Evolutionary conservation across 2,888 invertebrate genomes (phyloP), one percentile per base, ranked within the genome.

Genomic region (Aleiodes testaceus): DNA sequence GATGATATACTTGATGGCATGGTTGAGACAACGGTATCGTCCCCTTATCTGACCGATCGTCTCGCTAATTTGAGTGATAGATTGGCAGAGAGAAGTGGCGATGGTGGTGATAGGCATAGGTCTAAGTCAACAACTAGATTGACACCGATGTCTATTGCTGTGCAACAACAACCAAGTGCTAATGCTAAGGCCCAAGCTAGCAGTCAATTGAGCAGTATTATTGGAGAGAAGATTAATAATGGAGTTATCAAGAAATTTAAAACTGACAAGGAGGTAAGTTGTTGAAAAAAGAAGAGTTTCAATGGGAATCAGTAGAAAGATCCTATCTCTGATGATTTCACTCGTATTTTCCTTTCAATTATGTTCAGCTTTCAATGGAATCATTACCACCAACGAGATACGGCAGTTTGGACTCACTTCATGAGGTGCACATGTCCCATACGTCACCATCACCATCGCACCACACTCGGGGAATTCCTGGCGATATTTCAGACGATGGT

Each of bases 341-440:
- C 2, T 36, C 5, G 26, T 26, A 26, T 12, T 22, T 66, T 26
- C n/a, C n/a, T 16, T 7, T 26, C 3, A 22, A 36, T 67, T 77
- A 74, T 7, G 0, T 45, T 20, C 70, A 86, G 84, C 73, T 82
- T 47, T 79, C 78, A 12, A 71, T 81, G 75, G 85, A 80, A 61
- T 75, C 79, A 52, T 65, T 82, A 30, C 80, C 81, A 12, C 82
- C 84, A 7, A 79, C 84, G 74, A 85, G 89, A 63, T 88, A 89
- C 69, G 90, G 90, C 22, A 91, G 91, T 42, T 84, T 91, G 74
- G 91, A 91, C 80, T 91, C 91, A 0, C 82, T 91, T 12, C 88
- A 90, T 75, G 90, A 90, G 70, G 80, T 84, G 26, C 84, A 86
- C 64, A 75, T 79, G 73, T 73, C 79, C 65, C 75, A 73, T 42